Evolutionary conservation across 2,888 invertebrate species (phyloP).

Genomic region (Nymphalis c-album): DNA sequence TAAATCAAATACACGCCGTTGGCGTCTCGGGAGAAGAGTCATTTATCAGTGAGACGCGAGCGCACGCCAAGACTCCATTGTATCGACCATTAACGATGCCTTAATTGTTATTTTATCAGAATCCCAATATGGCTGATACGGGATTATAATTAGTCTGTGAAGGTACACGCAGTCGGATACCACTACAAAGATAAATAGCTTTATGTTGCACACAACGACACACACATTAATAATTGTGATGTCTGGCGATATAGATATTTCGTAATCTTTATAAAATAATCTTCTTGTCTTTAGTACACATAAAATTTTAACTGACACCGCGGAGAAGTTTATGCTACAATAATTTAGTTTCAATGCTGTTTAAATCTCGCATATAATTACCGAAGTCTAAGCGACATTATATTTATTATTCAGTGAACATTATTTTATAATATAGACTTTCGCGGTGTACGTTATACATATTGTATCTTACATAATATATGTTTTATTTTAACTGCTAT

Average conservation of each 20-base stretch:
- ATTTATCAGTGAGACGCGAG: slow-evolving; percentile 71
- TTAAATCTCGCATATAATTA: no score
- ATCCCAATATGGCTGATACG: slow-evolving; percentile 70
- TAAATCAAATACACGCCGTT: slow-evolving; percentile 77
- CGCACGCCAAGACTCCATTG: slow-evolving; percentile 65
- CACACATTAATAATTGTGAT: slow-evolving; percentile 28
- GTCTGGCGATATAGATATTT: slow-evolving; percentile 17
- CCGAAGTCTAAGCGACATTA: no score
- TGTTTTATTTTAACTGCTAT: no score
- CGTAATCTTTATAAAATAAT: slow-evolving; percentile 1
- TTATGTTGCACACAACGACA: slow-evolving; percentile 23
- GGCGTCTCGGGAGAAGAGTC: slow-evolving; percentile 65
- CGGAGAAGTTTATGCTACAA: slow-evolving; percentile 4
- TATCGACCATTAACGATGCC: slow-evolving; percentile 69
- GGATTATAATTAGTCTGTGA: slow-evolving; percentile 65
- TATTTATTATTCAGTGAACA: no score
- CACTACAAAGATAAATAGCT: slow-evolving; percentile 38
- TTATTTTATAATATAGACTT: no score
- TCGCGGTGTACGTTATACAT: no score
- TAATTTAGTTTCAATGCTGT: neutral
- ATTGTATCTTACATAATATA: no score
- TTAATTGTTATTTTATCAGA: slow-evolving; percentile 80
- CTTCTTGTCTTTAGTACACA: neutral
- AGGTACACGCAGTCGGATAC: slow-evolving; percentile 31
- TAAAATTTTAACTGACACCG: slow-evolving; percentile 1